Evolutionary conservation across 1,140 invertebrate genomes (phyloP).

Genomic region (Meteorus sp.): DNA sequence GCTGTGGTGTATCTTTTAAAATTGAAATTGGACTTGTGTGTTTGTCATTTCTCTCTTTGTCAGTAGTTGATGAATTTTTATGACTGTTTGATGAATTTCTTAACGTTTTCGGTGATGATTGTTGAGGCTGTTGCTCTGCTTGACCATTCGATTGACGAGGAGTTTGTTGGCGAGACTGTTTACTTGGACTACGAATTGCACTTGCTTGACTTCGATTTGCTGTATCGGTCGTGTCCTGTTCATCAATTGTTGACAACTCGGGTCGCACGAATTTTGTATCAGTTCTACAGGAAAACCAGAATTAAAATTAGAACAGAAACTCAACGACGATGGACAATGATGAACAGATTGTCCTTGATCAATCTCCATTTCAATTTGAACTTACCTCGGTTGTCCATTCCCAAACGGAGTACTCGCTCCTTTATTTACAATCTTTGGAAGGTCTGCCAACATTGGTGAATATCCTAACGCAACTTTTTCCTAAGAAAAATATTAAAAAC

Average conservation of each 20-base stretch:
- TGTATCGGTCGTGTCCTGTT: conserved; percentile 64
- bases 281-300: conserved; percentile 31
- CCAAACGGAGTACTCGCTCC: too few relatives aligned
- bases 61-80: too few relatives aligned
- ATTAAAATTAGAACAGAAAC: not conserved
- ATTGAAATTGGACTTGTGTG: not conserved
- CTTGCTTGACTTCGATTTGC: conserved; percentile 40
- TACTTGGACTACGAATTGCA: conserved; percentile 28
- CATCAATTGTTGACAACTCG: conserved; percentile 68
- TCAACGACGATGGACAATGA: not conserved
- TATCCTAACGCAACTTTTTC: too few relatives aligned
- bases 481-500: too few relatives aligned
- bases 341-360: not conserved
- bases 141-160: too few relatives aligned
- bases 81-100: too few relatives aligned
- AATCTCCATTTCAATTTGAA: conserved; percentile 6
- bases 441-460: too few relatives aligned
- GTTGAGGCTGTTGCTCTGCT: too few relatives aligned
- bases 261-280: conserved; percentile 49
- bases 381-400: too few relatives aligned
- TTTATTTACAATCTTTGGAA: too few relatives aligned
- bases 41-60: not conserved
- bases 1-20: not conserved
- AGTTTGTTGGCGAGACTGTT: too few relatives aligned
- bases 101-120: too few relatives aligned